These are phyloP conservation scores for Cabera pusaria DNA, from an alignment of 2,888 invertebrate genomes.

Conservation along the genomic window DNA sequence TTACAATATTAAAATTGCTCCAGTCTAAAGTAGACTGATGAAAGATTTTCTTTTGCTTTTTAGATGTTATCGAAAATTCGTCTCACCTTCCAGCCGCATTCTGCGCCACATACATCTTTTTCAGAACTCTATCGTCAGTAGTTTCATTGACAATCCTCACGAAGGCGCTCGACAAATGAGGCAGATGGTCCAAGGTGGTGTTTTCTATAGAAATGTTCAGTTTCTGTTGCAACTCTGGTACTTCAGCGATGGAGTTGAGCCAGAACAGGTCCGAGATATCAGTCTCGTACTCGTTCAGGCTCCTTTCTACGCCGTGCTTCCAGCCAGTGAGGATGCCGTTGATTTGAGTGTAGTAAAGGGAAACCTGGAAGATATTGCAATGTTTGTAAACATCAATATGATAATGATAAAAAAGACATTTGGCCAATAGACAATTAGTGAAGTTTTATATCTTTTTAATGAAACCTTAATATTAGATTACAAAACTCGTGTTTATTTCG, in stretches of 20 bases:
- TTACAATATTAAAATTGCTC: too few relatives aligned
- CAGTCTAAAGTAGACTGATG: too few relatives aligned
- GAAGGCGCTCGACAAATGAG: constrained; percentile 84
- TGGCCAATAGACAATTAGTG: too few relatives aligned
- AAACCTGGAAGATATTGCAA: constrained; percentile 86
- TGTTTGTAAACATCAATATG: too few relatives aligned
- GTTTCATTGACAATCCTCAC: constrained; percentile 83
- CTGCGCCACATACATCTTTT: constrained; percentile 89
- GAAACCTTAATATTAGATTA: too few relatives aligned
- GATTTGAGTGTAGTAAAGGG: constrained; percentile 89
- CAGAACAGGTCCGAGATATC: constrained; percentile 87
- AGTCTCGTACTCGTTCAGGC: constrained; percentile 83
- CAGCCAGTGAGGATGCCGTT: constrained; percentile 91
- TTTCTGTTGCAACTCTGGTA: constrained; percentile 86
- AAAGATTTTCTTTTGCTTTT: too few relatives aligned
- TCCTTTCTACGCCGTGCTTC: constrained; percentile 86
- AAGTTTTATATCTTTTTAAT: too few relatives aligned
- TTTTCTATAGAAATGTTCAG: constrained; percentile 68
- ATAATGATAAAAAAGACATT: too few relatives aligned
- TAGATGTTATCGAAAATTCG: too few relatives aligned
- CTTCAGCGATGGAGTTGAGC: constrained; percentile 90
- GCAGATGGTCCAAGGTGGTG: constrained; percentile 50
- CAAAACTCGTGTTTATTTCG: too few relatives aligned
- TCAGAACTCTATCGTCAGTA: constrained; percentile 54
- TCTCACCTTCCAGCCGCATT: constrained; percentile 91